Conservation (phyloP, 2,113 vertebrate genomes). For the Mustelus asterias region DNA sequence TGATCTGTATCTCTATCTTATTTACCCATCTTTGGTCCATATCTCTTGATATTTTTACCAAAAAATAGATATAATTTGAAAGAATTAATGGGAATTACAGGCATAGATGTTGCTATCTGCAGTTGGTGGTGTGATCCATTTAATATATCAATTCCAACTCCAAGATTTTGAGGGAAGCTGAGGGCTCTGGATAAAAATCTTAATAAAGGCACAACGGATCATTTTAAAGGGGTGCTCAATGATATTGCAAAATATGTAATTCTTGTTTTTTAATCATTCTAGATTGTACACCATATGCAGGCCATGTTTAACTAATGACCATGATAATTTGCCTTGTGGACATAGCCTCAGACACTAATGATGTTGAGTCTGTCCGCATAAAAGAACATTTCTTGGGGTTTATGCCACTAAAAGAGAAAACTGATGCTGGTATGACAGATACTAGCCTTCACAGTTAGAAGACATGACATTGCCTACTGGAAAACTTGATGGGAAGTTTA, state of each 20-base stretch:
- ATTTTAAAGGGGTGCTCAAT: background rate
- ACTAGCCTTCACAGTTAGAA: too few species aligned
- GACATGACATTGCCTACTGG: too few species aligned
- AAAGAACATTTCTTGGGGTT: too few species aligned
- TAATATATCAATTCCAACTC: background rate
- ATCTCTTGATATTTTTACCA: background rate
- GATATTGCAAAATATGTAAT: background rate
- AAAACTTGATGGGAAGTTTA: too few species aligned
- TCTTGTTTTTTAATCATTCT: background rate
- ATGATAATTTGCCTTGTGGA: too few species aligned
- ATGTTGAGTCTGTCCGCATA: too few species aligned
- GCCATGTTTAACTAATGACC: too few species aligned
- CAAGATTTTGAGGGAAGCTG: background rate
- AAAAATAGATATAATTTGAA: background rate
- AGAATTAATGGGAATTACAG: background rate
- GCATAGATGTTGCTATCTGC: background rate
- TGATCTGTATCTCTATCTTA: background rate
- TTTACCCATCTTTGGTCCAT: background rate
- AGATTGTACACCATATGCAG: too few species aligned
- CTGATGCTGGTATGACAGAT: too few species aligned
- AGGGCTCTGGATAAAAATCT: background rate
- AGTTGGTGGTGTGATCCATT: background rate
- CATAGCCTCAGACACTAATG: too few species aligned
- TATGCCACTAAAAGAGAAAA: too few species aligned
- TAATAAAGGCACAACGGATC: background rate